phyloP scores from a whole-genome alignment of 2,888 invertebrate genomes.

The Dorcus parallelipipedus region DNA sequence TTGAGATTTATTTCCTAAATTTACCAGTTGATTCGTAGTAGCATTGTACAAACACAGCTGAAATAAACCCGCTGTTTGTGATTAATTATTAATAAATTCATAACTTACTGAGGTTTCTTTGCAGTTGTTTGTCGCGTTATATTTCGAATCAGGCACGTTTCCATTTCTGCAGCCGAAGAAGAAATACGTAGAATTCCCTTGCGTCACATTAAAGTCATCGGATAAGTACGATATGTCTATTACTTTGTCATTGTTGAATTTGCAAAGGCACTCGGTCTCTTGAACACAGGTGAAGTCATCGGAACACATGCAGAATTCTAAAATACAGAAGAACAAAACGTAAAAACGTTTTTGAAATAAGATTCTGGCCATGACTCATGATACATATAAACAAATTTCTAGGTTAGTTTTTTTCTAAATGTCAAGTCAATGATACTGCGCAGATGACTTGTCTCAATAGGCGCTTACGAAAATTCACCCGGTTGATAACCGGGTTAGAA shows the following conservation, averaged over 20 bases:
- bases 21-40: constrained; percentile 15
- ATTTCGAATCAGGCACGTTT: constrained; percentile 11
- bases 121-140: constrained; percentile 14
- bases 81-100: constrained; percentile 1
- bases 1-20: constrained; percentile 26
- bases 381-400: constrained; percentile 16
- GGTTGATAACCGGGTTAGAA: too few species aligned
- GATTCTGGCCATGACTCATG: constrained; percentile 18
- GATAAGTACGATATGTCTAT: constrained; percentile 35
- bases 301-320: constrained; percentile 3
- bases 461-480: too few species aligned
- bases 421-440: constrained; percentile 5
- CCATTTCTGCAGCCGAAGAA: constrained; percentile 45
- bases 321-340: constrained; percentile 8
- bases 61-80: constrained; percentile 16
- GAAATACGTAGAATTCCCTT: constrained; percentile 32
- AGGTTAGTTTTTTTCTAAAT: constrained; percentile 18
- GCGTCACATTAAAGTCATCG: constrained; percentile 25
- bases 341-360: constrained; percentile 1
- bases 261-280: constrained; percentile 38
- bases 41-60: constrained; percentile 27
- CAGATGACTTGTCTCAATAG: not conserved
- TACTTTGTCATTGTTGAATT: constrained; percentile 36
- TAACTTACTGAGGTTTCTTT: constrained; percentile 23
- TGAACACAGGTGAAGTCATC: constrained; percentile 17